Evolutionary conservation across 2,888 invertebrate species (phyloP).

Genomic region (Agonopterix subpropinquella): DNA sequence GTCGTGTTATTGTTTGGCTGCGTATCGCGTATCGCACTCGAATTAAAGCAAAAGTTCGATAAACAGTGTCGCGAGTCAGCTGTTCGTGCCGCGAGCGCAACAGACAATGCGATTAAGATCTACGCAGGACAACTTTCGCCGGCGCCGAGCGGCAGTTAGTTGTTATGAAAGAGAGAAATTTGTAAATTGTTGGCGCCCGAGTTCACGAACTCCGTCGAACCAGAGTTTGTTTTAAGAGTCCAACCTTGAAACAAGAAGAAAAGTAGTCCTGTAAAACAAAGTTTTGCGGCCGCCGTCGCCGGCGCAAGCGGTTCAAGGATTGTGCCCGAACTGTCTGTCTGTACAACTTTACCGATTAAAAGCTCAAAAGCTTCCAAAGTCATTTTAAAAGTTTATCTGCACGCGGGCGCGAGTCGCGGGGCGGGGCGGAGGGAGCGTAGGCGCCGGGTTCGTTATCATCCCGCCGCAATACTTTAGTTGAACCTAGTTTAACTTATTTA

Average conservation of each 20-base stretch:
- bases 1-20: constrained; percentile 3
- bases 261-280: constrained; percentile 78
- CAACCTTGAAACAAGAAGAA: constrained; percentile 78
- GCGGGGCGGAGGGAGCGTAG: constrained; percentile 38
- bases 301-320: constrained; percentile 77
- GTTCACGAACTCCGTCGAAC: constrained; percentile 77
- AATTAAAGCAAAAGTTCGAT: constrained; percentile 57
- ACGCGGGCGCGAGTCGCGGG: constrained; percentile 51
- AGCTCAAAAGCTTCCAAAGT: constrained; percentile 78
- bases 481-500: constrained; percentile 72
- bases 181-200: constrained; percentile 78
- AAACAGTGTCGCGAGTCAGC: constrained; percentile 68
- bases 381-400: constrained; percentile 78
- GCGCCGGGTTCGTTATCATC: constrained; percentile 61
- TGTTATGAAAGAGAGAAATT: constrained; percentile 78
- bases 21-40: constrained; percentile 24
- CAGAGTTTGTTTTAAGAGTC: constrained; percentile 77
- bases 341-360: constrained; percentile 78
- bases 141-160: constrained; percentile 76
- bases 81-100: constrained; percentile 71
- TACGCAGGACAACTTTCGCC: constrained; percentile 77
- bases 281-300: constrained; percentile 77
- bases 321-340: constrained; percentile 77
- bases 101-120: constrained; percentile 77
- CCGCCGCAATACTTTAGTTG: constrained; percentile 66